Evolutionary conservation across 2,797 vertebrate genomes (phyloP), one percentile per base, ranked within the genome.

Genomic region (Semaprochilodus insignis): DNA sequence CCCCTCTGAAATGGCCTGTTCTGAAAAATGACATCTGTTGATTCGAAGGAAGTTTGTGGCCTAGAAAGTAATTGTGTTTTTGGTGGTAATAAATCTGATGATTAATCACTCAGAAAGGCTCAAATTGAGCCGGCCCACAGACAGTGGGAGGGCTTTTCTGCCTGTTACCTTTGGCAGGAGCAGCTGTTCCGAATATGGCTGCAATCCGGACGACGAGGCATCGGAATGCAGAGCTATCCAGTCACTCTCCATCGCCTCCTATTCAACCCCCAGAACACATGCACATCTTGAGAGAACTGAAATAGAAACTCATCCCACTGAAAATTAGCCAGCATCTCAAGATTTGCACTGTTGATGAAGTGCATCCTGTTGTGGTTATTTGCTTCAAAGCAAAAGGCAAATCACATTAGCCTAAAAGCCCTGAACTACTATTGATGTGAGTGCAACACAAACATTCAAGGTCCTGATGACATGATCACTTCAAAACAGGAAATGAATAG

Each of bases 11-110:
- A 97, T 96, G 95, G 92, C 81, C 83, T 87, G 54, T 81, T 77
- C 90, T 96, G 96, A 98, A 95, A 96, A 96, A 97, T 93, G 90
- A 94, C 96, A 97, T 96, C 95, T 97, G 96, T 94, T 92, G 88
- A 93, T 89, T 92, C 92, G 83, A 90, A 95, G 92, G 93, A 96
- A 95, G 95, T 93, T 90, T 89, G 88, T 91, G 93, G 95, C 90
- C 94, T 89, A 67, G 93, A 95, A 96, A 96, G 93, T 94, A 94
- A 95, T 94, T 90, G 91, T 95, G 93, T 96, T 97, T 97, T 96
- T 95, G 89, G 91, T 95, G 94, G 91, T 93, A 96, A 95, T 96
- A 95, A 91, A 96, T 94, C 93, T 89, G 86, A 92, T 6, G 94
- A 97, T 96, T 95, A 96, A 97, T 97, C 95, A 95, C 84, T 57